Percentiles rank a stretch among this genome's conserved stretches.
Conservation (phyloP, 2,888 invertebrate genomes). For the Isotomurus palustris region DNA sequence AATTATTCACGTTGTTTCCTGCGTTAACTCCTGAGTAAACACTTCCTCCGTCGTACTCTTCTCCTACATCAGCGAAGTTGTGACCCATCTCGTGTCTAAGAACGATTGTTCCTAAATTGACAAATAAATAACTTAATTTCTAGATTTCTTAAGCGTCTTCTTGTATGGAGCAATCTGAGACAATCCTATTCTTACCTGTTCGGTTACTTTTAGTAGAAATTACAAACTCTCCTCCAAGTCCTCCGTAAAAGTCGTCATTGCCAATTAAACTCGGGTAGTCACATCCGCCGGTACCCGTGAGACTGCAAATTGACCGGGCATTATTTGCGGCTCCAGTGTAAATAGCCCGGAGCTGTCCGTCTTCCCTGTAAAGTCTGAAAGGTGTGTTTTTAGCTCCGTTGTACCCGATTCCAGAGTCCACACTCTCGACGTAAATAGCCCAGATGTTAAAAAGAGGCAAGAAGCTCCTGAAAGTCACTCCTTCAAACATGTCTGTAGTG, state of each 20-base stretch:
- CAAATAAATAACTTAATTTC: too few relatives aligned
- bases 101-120: conserved; percentile 23
- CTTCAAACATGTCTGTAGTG: conserved; percentile 39
- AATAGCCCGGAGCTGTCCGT: conserved; percentile 31
- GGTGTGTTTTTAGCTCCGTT: conserved; percentile 33
- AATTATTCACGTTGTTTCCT: conserved; percentile 11
- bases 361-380: conserved; percentile 27
- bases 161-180: too few relatives aligned
- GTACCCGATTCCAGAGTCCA: conserved; percentile 38
- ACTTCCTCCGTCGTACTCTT: conserved; percentile 37
- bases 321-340: conserved; percentile 30
- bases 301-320: conserved; percentile 30
- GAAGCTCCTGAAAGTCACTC: conserved; percentile 33
- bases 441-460: conserved; percentile 42
- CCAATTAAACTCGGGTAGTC: conserved; percentile 40
- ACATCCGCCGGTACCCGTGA: conserved; percentile 31
- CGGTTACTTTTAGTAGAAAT: conserved; percentile 19
- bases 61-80: conserved; percentile 30
- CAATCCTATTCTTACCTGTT: too few relatives aligned
- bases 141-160: too few relatives aligned
- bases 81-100: conserved; percentile 35
- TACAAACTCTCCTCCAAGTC: conserved; percentile 41
- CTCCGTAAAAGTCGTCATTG: conserved; percentile 45
- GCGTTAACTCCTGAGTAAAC: conserved; percentile 37
- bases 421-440: conserved; percentile 37